These are phyloP conservation scores for Pterocles gutturalis DNA, from an alignment of 2,113 vertebrate genomes.

Conservation along the genomic window DNA sequence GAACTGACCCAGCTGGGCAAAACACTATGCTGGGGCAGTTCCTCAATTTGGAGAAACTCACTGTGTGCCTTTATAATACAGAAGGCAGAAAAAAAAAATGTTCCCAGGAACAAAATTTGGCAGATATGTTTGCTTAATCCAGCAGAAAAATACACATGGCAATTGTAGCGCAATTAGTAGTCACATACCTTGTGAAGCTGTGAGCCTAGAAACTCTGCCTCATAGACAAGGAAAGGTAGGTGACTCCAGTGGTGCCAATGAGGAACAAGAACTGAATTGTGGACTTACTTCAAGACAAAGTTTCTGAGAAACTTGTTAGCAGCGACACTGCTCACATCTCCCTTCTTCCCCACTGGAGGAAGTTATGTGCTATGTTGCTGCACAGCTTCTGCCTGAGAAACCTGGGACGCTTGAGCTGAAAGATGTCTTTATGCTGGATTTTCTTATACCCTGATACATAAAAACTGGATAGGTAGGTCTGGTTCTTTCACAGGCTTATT, in stretches of 20 bases:
- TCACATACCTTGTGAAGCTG: accelerated
- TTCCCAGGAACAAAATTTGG: background rate
- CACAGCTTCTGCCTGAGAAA: background rate
- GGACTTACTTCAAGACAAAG: background rate
- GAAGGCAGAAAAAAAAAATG: background rate
- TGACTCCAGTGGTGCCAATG: background rate
- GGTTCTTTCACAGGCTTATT: background rate
- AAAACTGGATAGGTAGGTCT: background rate
- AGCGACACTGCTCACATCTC: background rate
- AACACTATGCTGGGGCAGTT: background rate
- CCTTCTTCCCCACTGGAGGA: background rate
- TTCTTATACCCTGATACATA: background rate
- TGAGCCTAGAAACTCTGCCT: background rate
- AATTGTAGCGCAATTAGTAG: background rate
- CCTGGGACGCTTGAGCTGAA: background rate
- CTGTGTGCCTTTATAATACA: background rate
- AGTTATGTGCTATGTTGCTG: background rate
- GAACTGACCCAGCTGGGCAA: background rate
- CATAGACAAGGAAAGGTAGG: background rate
- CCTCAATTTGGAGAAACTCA: background rate
- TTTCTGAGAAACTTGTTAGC: background rate
- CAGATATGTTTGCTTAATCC: background rate
- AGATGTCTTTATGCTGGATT: background rate
- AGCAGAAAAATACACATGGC: background rate
- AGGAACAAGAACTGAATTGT: background rate